phyloP scores from a whole-genome alignment of 2,113 vertebrate species.

The Setophaga petechia region DNA sequence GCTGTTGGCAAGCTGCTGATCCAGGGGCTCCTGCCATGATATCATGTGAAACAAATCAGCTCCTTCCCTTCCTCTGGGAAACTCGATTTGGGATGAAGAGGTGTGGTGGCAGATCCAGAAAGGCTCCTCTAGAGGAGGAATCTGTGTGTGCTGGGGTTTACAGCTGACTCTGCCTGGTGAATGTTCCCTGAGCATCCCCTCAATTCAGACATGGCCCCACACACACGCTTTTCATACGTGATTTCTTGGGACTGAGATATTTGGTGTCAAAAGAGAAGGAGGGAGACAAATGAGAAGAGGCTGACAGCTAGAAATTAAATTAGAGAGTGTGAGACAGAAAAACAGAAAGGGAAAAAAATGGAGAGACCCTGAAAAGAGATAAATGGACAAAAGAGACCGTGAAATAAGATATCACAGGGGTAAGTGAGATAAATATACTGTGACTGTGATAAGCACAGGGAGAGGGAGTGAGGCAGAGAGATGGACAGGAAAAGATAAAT shows the following conservation, averaged over 20 bases:
- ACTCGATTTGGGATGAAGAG: neutral
- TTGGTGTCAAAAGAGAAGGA: neutral
- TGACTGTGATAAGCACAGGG: conserved; percentile 20
- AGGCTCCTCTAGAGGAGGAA: neutral
- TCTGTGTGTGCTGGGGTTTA: neutral
- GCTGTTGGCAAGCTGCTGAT: neutral
- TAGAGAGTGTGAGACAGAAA: neutral
- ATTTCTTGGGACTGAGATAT: neutral
- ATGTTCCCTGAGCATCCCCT: neutral
- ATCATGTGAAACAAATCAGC: neutral
- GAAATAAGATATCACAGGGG: conserved; percentile 53
- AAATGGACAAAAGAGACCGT: conserved; percentile 49
- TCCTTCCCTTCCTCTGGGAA: neutral
- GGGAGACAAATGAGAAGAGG: neutral
- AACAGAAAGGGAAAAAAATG: neutral
- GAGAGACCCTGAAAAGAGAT: conserved; percentile 27
- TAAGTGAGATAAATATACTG: conserved; percentile 61
- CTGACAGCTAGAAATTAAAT: conserved; percentile 14
- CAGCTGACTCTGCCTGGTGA: neutral
- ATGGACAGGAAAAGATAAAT: conserved; percentile 39
- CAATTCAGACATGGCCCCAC: neutral
- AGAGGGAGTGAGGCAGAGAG: neutral
- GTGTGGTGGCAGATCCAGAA: neutral
- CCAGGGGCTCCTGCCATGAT: neutral
- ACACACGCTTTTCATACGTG: accelerated